Percentiles rank a stretch among this genome's conserved stretches.
These are phyloP conservation scores for Pristionchus arcanus DNA, from an alignment of 2,888 invertebrate species.

Conservation along the genomic window DNA sequence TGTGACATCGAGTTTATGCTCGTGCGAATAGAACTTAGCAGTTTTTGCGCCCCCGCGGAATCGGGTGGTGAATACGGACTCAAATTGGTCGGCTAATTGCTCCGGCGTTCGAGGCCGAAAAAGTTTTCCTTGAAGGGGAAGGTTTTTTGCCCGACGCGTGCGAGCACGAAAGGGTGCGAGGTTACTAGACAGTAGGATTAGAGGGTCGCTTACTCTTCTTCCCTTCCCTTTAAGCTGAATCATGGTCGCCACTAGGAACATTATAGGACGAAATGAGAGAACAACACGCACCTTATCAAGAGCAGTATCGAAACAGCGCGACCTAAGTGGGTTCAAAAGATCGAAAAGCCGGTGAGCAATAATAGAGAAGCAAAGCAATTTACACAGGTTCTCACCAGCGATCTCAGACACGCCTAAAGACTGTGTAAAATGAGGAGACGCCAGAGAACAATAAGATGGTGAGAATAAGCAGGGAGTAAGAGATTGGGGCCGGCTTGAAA, in stretches of 20 bases:
- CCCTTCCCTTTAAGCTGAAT: too few relatives aligned
- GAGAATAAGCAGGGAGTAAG: conserved; percentile 11
- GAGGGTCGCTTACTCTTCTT: not conserved
- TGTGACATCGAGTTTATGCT: conserved; percentile 34
- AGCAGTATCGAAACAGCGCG: not conserved
- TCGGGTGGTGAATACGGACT: conserved; percentile 29
- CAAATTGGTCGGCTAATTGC: not conserved
- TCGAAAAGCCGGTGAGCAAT: not conserved
- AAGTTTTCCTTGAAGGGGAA: not conserved
- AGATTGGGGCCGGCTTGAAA: not conserved
- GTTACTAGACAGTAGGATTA: not conserved
- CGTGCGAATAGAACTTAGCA: not conserved
- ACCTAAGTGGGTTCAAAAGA: not conserved
- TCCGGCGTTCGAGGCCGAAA: not conserved
- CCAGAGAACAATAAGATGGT: not conserved
- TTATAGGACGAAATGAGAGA: not conserved
- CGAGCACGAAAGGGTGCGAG: not conserved
- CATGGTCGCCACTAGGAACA: not conserved
- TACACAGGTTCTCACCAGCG: too few relatives aligned
- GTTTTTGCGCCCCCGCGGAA: conserved; percentile 23
- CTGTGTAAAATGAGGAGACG: not conserved
- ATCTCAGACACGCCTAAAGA: too few relatives aligned
- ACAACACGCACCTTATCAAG: too few relatives aligned
- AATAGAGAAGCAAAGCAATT: not conserved
- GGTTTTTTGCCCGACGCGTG: not conserved